Percentiles rank a stretch among this genome's conserved stretches.
phyloP scores from a whole-genome alignment of 2,113 vertebrate genomes.

The Brachyhypopomus gauderio region DNA sequence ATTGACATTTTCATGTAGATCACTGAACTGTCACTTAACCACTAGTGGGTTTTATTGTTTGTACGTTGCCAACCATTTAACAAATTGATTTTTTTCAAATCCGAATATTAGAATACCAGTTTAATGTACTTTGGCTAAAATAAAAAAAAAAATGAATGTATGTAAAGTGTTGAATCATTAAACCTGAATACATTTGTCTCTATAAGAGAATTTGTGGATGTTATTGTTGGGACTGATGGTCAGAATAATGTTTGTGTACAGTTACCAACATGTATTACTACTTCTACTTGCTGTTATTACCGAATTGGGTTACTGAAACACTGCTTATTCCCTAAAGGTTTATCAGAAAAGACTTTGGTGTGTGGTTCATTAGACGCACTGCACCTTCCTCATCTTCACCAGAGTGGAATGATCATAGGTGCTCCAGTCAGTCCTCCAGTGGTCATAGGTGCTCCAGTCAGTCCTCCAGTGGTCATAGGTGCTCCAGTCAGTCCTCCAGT shows the following conservation, averaged over 20 bases:
- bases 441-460: constrained; percentile 33
- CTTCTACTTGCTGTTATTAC: neutral
- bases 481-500: no score
- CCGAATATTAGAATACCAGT: no score
- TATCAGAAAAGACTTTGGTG: constrained; percentile 1
- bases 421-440: neutral
- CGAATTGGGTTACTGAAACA: neutral
- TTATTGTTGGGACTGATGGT: constrained; percentile 1
- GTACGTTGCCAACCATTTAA: no score
- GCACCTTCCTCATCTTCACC: constrained; percentile 19
- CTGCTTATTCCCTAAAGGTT: neutral
- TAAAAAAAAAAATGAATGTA: no score
- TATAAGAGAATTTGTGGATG: no score
- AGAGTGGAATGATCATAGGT: constrained; percentile 27
- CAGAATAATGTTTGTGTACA: neutral
- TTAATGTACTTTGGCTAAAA: no score
- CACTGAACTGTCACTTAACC: neutral
- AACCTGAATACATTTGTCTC: no score
- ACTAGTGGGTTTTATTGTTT: neutral
- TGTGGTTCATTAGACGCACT: constrained; percentile 27
- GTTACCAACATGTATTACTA: neutral
- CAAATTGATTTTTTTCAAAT: no score
- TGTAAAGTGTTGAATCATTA: no score
- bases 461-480: no score
- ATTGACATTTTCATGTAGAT: neutral